Conservation (phyloP, 2,888 invertebrate species). For the Esperia sulphurella region DNA sequence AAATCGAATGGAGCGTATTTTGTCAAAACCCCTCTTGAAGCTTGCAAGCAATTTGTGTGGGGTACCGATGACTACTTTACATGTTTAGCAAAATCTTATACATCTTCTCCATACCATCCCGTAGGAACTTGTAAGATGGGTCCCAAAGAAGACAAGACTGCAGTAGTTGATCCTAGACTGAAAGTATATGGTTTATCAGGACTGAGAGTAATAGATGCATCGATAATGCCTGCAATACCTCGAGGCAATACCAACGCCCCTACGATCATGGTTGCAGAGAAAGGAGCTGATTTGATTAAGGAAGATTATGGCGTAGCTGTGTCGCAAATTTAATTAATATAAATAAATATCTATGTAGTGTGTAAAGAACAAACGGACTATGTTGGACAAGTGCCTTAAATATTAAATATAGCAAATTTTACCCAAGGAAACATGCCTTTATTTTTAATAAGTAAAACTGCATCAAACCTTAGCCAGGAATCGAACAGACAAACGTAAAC, state of each 20-base stretch:
- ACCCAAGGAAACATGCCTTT: too few relatives aligned
- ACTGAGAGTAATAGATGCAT: slow-evolving; percentile 86
- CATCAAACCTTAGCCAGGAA: too few relatives aligned
- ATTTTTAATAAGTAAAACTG: too few relatives aligned
- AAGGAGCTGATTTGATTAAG: slow-evolving; percentile 40
- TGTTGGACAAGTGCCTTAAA: too few relatives aligned
- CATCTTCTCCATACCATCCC: slow-evolving; percentile 63
- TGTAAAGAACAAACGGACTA: too few relatives aligned
- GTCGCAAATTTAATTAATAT: too few relatives aligned
- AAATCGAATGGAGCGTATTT: slow-evolving; percentile 74
- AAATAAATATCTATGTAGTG: too few relatives aligned
- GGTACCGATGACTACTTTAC: slow-evolving; percentile 82
- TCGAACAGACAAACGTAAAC: too few relatives aligned
- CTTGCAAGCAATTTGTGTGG: slow-evolving; percentile 78
- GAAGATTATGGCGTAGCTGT: slow-evolving; percentile 36
- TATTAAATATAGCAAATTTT: too few relatives aligned
- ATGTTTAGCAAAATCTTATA: slow-evolving; percentile 81
- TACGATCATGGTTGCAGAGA: slow-evolving; percentile 88
- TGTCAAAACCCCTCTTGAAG: slow-evolving; percentile 71
- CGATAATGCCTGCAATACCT: slow-evolving; percentile 88
- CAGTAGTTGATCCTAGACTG: slow-evolving; percentile 85
- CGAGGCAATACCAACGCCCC: slow-evolving; percentile 91
- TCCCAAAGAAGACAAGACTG: slow-evolving; percentile 66
- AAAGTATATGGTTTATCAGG: slow-evolving; percentile 80
- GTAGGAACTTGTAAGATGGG: slow-evolving; percentile 72